Evolutionary conservation across 92 coral and sea anemone genomes (phyloP), one percentile per base, ranked within the genome.

Genomic region (Zoanthus sansibaricus): DNA sequence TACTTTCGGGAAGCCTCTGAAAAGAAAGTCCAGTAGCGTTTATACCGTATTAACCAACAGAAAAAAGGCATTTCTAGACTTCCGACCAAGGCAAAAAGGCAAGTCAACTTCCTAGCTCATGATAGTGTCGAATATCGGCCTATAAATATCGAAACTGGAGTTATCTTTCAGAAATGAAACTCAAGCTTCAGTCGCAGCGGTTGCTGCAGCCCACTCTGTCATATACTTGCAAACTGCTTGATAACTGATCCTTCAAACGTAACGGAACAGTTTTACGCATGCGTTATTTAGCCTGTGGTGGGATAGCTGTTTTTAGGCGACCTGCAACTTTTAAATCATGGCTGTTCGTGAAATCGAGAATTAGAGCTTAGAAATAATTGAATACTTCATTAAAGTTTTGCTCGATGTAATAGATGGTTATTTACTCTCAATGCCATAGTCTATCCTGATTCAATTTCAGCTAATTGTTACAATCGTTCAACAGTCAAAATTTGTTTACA

Each of bases 401-500:
- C 13, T 56, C 74, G 66, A 64, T 80, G 45, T 80, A 66, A 58
- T 67, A 7, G 46, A 25, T 3, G 45, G 44, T 30, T 80, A 64
- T 80, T 80, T 80, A 47, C 75, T 46, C 18, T 80, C 58, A 15
- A 5, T 13, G 42, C 75, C 85, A 80, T 49, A 64, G 21, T 20
- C 11, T 13, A 48, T 68, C 66, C 61, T 47, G 61, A 80, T 80
- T 80, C 20, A 75, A 66, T 51, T 4, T 31, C 58, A 46, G 59
- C 70, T 80, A 64, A 80, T 80, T 64, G 72, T 64, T 54, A 55
- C 18, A 18, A 64, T 80, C 66, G 85, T 80, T 46, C 15, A 30
- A 13, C 62, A 66, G 49, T 66, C 58, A 80, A 67, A 64, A 17
- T 46, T 59, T 80, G 85, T 80, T 80, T 80, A 80, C 75, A 80